Evolutionary conservation across 92 coral and sea anemone species (phyloP), one percentile per base, ranked within the genome.

Genomic region (Diadumene lineata): DNA sequence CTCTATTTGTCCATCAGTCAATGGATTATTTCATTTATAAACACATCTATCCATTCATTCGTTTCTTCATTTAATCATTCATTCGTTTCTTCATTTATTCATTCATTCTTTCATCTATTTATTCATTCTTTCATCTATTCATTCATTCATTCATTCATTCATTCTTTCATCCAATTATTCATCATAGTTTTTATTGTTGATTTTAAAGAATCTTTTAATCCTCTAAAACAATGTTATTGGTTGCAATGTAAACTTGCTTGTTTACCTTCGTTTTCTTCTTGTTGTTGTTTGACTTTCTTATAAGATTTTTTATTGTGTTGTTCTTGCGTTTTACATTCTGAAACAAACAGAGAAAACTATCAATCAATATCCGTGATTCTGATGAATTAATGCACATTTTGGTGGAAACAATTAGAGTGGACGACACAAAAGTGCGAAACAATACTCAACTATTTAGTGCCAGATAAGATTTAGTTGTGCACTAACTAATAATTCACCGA

Each of bases 271-370:
- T 24, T 64, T 6, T 70, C 78, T 10, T 72, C 64, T 56, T 7
- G 46, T 68, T 22, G 27, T 60, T 31, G 17, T 70, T 8, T 62
- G 26, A 21, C 50, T 56, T 29, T 70, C 50, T 29, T 76, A 66
- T 31, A 17, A 30, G 25, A 1, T 31, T 34, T 58, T 24, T 58
- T 58, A 31, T 24, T 58, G 30, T 50, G 15, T 43, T 63, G 24
- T 55, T 53, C 24, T 2, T 15, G 51, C n/a, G n/a, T n/a, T n/a
- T 8, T 44, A 9, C 9, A 17, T 55, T 55, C 23, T 7, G 19
- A 21, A 55, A 26, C 60, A 55, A 7, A 17, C 60, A 17, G 60
- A 17, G 60, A 55, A 17, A 26, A 55, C 57, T 48, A n/a, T n/a
- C n/a, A n/a, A n/a, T n/a, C n/a, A n/a, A n/a, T n/a, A n/a, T n/a